A percentile compares a stretch with the other conserved stretches of the same genome.
phyloP scores from a whole-genome alignment of 2,797 vertebrate species.

The Clamator glandarius region DNA sequence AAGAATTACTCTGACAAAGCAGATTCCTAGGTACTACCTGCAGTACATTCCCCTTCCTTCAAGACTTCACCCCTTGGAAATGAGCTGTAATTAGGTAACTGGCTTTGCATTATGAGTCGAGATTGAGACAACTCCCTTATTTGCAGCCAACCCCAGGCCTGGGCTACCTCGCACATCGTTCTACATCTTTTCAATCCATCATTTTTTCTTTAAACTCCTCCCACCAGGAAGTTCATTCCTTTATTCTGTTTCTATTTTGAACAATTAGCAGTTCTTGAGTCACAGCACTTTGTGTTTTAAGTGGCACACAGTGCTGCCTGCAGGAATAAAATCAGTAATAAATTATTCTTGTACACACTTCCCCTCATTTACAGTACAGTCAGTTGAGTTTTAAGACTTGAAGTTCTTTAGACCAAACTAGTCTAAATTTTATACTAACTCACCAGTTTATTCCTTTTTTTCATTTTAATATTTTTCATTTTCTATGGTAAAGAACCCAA shows the following conservation, averaged over 20 bases:
- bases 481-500: accelerated
- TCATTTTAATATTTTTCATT: not conserved
- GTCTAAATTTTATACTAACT: not conserved
- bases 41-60: not conserved
- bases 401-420: not conserved
- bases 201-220: not conserved
- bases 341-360: not conserved
- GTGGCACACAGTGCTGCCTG: not conserved
- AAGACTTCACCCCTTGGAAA: not conserved
- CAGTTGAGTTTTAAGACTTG: accelerated
- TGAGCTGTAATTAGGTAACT: not conserved
- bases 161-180: accelerated
- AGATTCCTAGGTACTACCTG: not conserved
- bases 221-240: not conserved
- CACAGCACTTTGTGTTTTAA: not conserved
- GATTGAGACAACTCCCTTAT: not conserved
- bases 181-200: not conserved
- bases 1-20: not conserved
- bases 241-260: not conserved
- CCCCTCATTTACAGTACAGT: not conserved
- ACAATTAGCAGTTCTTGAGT: not conserved
- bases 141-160: not conserved
- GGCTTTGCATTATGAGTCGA: not conserved
- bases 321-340: not conserved
- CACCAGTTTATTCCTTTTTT: not conserved